These are phyloP conservation scores for Cygnus atratus DNA, from an alignment of 2,113 vertebrate genomes.

Conservation along the genomic window DNA sequence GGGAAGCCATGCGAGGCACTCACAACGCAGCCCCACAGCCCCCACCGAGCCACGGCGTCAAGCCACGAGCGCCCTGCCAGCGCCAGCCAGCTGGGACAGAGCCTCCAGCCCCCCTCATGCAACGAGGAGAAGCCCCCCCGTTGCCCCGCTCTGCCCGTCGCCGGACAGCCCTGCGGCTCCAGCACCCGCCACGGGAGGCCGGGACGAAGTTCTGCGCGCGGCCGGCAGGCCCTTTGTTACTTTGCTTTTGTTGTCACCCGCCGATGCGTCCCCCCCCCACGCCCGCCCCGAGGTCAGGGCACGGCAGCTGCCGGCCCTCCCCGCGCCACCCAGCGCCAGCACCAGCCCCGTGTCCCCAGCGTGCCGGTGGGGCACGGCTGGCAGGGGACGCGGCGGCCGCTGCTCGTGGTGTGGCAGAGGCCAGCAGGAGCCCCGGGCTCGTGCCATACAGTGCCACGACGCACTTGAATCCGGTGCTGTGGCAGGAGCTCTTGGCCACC, in stretches of 20 bases:
- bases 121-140: not conserved
- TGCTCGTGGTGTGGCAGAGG: not conserved
- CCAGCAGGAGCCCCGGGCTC: not conserved
- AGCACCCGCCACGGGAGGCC: not conserved
- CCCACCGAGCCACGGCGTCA: not conserved
- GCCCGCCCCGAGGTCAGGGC: not conserved
- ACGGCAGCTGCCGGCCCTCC: not conserved
- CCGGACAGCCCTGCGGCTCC: not conserved
- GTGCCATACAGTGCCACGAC: too few species aligned
- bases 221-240: slow-evolving; percentile 37
- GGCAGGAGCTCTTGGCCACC: not conserved
- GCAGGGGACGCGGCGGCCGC: not conserved
- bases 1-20: not conserved
- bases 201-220: slow-evolving; percentile 6
- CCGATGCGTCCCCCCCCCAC: not conserved
- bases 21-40: too few species aligned
- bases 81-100: not conserved
- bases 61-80: not conserved
- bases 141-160: not conserved
- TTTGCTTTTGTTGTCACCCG: slow-evolving; percentile 54
- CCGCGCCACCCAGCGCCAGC: not conserved
- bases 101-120: not conserved
- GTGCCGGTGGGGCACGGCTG: not conserved
- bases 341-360: not conserved
- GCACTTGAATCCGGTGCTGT: not conserved